phyloP scores from a whole-genome alignment of 2,888 invertebrate species.

The Drosophila kokeensis region DNA sequence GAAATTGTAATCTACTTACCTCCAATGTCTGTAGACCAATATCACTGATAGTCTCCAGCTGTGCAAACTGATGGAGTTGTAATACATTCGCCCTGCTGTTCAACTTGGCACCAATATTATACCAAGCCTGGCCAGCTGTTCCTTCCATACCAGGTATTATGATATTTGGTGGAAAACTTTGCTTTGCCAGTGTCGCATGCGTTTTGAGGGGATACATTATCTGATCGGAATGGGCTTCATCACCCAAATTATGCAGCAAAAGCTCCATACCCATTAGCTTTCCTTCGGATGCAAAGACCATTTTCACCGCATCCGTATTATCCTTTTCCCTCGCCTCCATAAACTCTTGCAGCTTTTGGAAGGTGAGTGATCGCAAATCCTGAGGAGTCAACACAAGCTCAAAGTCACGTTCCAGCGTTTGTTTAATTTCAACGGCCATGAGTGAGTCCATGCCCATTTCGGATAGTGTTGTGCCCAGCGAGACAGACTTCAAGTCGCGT shows the following conservation, averaged over 20 bases:
- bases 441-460: slow-evolving; percentile 98
- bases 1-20: slow-evolving; percentile 55
- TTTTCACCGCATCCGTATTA: slow-evolving; percentile 75
- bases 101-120: slow-evolving; percentile 75
- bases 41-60: slow-evolving; percentile 70
- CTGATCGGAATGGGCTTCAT: slow-evolving; percentile 86
- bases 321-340: slow-evolving; percentile 76
- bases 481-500: slow-evolving; percentile 89
- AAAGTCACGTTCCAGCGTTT: slow-evolving; percentile 94
- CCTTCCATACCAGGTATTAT: slow-evolving; percentile 90
- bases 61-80: slow-evolving; percentile 79
- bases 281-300: slow-evolving; percentile 79
- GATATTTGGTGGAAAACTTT: slow-evolving; percentile 70
- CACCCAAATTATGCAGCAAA: slow-evolving; percentile 88
- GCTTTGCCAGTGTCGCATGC: slow-evolving; percentile 59
- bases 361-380: slow-evolving; percentile 93
- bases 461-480: slow-evolving; percentile 90
- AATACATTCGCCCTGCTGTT: slow-evolving; percentile 73
- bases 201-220: slow-evolving; percentile 87
- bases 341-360: slow-evolving; percentile 85
- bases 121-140: slow-evolving; percentile 85
- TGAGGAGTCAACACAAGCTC: slow-evolving; percentile 94
- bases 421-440: slow-evolving; percentile 98
- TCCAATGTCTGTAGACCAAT: slow-evolving; percentile 75
- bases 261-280: slow-evolving; percentile 86